A percentile compares a stretch with the other conserved stretches of the same genome.
Conservation (phyloP, 2,888 invertebrate genomes). For the Autographa pulchrina region DNA sequence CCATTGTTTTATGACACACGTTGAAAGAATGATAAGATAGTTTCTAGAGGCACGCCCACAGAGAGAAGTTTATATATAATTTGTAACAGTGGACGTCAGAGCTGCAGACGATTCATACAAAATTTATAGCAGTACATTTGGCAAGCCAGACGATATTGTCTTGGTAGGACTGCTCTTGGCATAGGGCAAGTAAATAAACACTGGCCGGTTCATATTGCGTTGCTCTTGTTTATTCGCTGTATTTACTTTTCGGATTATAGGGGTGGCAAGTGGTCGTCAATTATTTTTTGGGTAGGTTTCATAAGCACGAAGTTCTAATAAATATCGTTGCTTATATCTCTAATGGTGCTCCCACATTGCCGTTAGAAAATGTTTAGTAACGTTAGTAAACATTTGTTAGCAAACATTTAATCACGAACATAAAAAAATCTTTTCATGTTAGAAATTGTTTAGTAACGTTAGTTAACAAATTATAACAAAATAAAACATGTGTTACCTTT, state of each 20-base stretch:
- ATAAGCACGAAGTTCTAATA: neutral
- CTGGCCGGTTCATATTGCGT: conserved; percentile 16
- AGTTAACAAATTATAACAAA: no score
- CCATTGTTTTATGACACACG: conserved; percentile 7
- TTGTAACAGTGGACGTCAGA: conserved; percentile 31
- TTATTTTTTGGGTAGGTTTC: neutral
- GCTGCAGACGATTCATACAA: conserved; percentile 22
- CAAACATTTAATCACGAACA: no score
- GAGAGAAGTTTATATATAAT: conserved; percentile 24
- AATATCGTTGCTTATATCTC: neutral
- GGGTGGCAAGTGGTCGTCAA: neutral
- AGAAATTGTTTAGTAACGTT: no score
- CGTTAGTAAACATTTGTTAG: no score
- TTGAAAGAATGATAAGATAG: neutral
- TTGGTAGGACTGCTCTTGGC: conserved; percentile 43
- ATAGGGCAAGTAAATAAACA: conserved; percentile 43
- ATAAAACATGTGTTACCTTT: no score
- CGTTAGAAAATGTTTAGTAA: no score
- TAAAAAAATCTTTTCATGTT: no score
- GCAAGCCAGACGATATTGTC: conserved; percentile 45
- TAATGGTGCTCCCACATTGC: no score
- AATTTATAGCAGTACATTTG: conserved; percentile 53
- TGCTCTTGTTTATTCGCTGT: conserved; percentile 25
- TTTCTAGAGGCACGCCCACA: neutral
- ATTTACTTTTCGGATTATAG: conserved; percentile 1